These are phyloP conservation scores for Microplitis demolitor DNA, from an alignment of 1,140 invertebrate species.

Conservation along the genomic window DNA sequence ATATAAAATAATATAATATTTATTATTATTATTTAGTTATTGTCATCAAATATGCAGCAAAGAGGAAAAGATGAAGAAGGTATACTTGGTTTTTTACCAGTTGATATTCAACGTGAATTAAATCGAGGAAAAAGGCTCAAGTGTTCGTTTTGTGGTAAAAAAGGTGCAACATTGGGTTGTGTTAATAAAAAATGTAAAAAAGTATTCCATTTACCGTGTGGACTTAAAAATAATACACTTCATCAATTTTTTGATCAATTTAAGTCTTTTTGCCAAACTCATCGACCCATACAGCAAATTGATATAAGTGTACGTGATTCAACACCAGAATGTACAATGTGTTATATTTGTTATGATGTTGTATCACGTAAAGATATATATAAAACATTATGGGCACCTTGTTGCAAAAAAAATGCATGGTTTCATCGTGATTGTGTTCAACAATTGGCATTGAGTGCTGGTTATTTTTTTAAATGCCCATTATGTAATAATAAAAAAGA, in stretches of 20 bases:
- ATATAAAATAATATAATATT: neutral
- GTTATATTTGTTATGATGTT: constrained; percentile 66
- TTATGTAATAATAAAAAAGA: constrained; percentile 68
- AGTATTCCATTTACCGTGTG: constrained; percentile 71
- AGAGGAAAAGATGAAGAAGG: constrained; percentile 66
- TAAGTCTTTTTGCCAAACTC: constrained; percentile 68
- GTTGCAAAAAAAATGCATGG: constrained; percentile 67
- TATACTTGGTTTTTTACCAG: constrained; percentile 67
- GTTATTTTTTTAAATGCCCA: constrained; percentile 74
- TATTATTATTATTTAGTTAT: constrained; percentile 48
- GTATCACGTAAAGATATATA: constrained; percentile 52
- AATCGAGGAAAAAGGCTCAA: constrained; percentile 63
- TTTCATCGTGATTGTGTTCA: constrained; percentile 69
- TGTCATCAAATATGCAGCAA: constrained; percentile 68
- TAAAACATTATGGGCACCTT: constrained; percentile 65
- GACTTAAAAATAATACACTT: constrained; percentile 62
- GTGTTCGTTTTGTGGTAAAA: constrained; percentile 66
- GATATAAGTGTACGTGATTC: constrained; percentile 37
- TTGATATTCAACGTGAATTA: constrained; percentile 68
- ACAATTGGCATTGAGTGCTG: constrained; percentile 68
- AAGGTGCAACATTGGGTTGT: constrained; percentile 70
- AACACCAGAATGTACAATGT: constrained; percentile 47
- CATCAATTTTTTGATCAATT: constrained; percentile 69
- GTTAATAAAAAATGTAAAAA: constrained; percentile 61
- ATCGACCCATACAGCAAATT: constrained; percentile 64